Base-by-base conservation (phyloP, 2,113 vertebrate species). In the Pelodiscus sinensis region DNA sequence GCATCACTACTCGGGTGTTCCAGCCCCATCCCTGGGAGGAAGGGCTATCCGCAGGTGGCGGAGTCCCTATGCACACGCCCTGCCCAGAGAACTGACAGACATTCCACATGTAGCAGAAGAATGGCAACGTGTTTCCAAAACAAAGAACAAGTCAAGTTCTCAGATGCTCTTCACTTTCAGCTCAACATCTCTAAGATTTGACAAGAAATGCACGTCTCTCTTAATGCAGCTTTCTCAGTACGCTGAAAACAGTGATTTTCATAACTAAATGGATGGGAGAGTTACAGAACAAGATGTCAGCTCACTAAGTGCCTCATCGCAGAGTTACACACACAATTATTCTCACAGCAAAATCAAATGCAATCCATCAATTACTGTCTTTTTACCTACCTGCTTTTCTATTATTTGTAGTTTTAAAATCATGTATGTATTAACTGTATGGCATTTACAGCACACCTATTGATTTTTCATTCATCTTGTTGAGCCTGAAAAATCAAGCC, bases 331-430 rank as follows among this genome's bases (percentile, higher is more conserved):
- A 81, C 81, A 80, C 84, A 87, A 79, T 97, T 95, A 94, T 95
- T 87, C 68, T 57, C 90, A 71, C 84, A 21, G 50, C 22, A 91
- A 84, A 87, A 86, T 65, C 92, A 94, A 88, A 96, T 29, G 54
- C 60, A 79, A 96, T 93, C 83, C 92, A 94, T 95, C 93, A 95
- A 96, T 95, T 96, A 92, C 90, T 96, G 92, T 90, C 96, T 93
- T 92, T 88, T 97, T 85, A 58, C 51, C 38, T 65, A 79, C 65
- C 35, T 77, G 65, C 50, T 92, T 93, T 93, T 79, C 92, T 93
- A 90, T 95, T 85, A 87, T 92, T 95, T 93, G 88, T 56, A 86
- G 82, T 54, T 92, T 86, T 87, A 89, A 95, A 94, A 92, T 52
- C 15, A 19, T 89, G 29, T 87, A 38, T 75, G 55, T 73, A 93